Percentiles rank a stretch among this genome's conserved stretches.
These are phyloP conservation scores for Asobara japonica DNA, from an alignment of 1,140 invertebrate species.

Conservation along the genomic window DNA sequence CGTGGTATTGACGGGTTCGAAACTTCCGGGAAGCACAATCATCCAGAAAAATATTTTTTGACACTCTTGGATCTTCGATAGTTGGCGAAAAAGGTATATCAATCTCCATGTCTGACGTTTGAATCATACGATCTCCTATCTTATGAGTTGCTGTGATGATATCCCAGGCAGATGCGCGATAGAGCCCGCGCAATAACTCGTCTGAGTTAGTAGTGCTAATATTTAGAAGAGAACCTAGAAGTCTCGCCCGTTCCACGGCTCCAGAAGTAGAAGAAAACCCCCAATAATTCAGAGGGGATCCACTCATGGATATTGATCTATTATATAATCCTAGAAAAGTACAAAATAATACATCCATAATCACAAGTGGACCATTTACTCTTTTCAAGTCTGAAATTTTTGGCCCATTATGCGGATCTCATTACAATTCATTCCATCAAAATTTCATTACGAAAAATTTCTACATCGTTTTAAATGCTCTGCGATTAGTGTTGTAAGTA, in stretches of 20 bases:
- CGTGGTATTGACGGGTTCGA: constrained; percentile 38
- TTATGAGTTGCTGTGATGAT: constrained; percentile 12
- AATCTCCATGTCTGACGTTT: constrained; percentile 63
- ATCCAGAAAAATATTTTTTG: constrained; percentile 66
- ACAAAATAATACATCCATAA: neutral
- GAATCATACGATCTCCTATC: neutral
- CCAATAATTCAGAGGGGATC: constrained; percentile 75
- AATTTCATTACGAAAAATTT: no score
- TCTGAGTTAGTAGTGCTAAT: neutral
- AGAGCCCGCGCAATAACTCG: constrained; percentile 30
- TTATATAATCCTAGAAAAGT: constrained; percentile 35
- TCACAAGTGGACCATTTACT: neutral
- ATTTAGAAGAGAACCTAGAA: constrained; percentile 60
- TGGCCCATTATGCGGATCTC: no score
- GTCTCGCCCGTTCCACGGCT: constrained; percentile 61
- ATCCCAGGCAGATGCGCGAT: constrained; percentile 4
- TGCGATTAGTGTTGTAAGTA: no score
- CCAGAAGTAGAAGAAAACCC: constrained; percentile 67
- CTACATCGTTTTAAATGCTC: no score
- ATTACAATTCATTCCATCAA: neutral
- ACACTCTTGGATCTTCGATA: constrained; percentile 49
- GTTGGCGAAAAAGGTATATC: constrained; percentile 63
- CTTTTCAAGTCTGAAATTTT: neutral
- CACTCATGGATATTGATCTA: constrained; percentile 69
- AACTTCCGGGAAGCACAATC: constrained; percentile 66